Base-by-base conservation (phyloP, 2,888 invertebrate species). In the Notodonta ziczac region DNA sequence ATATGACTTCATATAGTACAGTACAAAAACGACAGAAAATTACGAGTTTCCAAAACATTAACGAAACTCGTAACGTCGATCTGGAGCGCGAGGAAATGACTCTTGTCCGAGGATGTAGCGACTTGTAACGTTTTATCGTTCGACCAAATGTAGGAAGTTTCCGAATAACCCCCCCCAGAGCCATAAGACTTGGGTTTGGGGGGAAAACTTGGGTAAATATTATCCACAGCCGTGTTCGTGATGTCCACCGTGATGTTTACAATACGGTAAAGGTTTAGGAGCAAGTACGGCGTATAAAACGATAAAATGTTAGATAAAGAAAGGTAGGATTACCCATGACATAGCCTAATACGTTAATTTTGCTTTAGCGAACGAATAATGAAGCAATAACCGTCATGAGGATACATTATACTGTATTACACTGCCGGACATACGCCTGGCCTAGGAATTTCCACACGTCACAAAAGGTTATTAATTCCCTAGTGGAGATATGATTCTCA, bases 81-180 rank as follows among this genome's bases (percentile, higher is more conserved):
- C 10, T 9, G 16, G 16, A 16, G 2, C 50, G 50, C 16, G 12
- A 5, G 16, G 16, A 10, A 50, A 50, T 50, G 14, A 9, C 50
- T 14, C 50, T 16, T 16, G 16, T 50, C 16, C 9, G 50, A 14
- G 16, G 14, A 16, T 50, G 50, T 50, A 46, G 50, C 50, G 16
- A 32, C 32, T 52, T 52, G 13, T 32, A 52, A 6, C 52, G 13
- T 32, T 52, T 52, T 52, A 52, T 24, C 12, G 52, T 5, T 52
- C 32, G 9, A 9, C 32, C 10, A 9, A 32, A 52, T 52, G 12
- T 10, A 4, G 9, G 4, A 52, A 52, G 32, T 52, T 52, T 16
- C 52, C 32, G 13, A 52, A 52, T 32, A 52, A 7, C 32, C 32
- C 52, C 32, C 52, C 52, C 52, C 32, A 52, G 52, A 32, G 52